Base-by-base conservation (phyloP, 2,888 invertebrate genomes). In the Dermolepida albohirtum region DNA sequence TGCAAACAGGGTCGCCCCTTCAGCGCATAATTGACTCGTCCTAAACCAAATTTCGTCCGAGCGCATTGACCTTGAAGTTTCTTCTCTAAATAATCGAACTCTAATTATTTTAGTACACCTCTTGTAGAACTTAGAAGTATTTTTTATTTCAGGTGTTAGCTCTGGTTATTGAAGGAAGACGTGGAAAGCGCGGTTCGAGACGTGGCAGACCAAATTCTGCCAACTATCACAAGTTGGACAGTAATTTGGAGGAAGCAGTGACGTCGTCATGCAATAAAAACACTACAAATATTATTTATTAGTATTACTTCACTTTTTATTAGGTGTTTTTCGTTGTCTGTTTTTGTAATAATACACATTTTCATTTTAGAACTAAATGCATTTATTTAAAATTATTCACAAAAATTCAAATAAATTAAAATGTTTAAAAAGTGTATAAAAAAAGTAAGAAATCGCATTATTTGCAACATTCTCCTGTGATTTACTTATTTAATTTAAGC, bases 171-270 rank as follows among this genome's bases (percentile, higher is more conserved):
- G 90, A 90, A 81, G 89, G 90, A 17, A 82, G 87, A 67, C 76
- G 77, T 66, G 81, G 81, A 54, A 80, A 79, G 77, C 83, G 80
- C 80, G 84, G 65, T 74, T 83, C 76, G 75, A 83, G 77, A 78
- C 81, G 86, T 65, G 82, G 88, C 71, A 83, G 89, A 70, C 88
- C 88, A 47, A 88, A 87, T 75, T 88, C 89, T 1, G 87, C 89
- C 0, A 87, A 85, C 74, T 90, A 90, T 77, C 86, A 88, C 65
- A 90, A 90, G 77, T 82, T 90, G 66, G 89, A 90, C 77, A 87
- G 87, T 72, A 90, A 88, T 75, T 82, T 90, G 68, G 90, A 90
- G 80, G 90, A 90, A 80, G 89, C 89, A 40, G 87, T 90, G 47
- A 88, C 87, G 4, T 89, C 89, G 0, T 84, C 85, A 41, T 85